Conservation (phyloP, 1,140 invertebrate genomes). For the Propsilocerus akamusi region DNA sequence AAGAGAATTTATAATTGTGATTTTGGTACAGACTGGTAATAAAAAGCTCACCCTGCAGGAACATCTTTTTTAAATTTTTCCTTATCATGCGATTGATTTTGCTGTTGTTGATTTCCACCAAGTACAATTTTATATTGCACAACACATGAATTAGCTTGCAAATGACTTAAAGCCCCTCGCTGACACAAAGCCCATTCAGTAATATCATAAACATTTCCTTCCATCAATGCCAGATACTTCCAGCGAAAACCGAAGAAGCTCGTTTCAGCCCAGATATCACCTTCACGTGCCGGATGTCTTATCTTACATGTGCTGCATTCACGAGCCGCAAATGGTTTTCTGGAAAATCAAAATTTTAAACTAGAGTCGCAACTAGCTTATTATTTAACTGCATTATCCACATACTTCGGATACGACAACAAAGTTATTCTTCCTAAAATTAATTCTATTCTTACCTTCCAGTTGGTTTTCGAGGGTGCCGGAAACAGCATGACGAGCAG, state of each 20-base stretch:
- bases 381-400: too few species aligned
- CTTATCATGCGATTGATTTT: slow-evolving; percentile 18
- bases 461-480: slow-evolving; percentile 68
- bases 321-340: slow-evolving; percentile 75
- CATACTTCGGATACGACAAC: too few species aligned
- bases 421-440: too few species aligned
- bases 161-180: slow-evolving; percentile 57
- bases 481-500: slow-evolving; percentile 34
- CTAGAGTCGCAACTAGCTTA: too few species aligned
- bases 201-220: slow-evolving; percentile 82
- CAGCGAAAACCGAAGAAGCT: slow-evolving; percentile 69
- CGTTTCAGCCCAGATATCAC: slow-evolving; percentile 90
- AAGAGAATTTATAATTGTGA: background rate
- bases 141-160: slow-evolving; percentile 71
- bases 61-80: slow-evolving; percentile 11
- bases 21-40: background rate
- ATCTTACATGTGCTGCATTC: slow-evolving; percentile 80
- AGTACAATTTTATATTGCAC: slow-evolving; percentile 85
- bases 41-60: slow-evolving; percentile 8
- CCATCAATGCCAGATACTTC: slow-evolving; percentile 94
- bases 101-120: slow-evolving; percentile 36
- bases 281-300: slow-evolving; percentile 82
- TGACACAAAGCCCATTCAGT: slow-evolving; percentile 92
- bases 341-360: too few species aligned
- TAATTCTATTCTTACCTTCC: too few species aligned